Evolutionary conservation across 2,797 vertebrate species (phyloP).

Genomic region (Oryzias sinensis): DNA sequence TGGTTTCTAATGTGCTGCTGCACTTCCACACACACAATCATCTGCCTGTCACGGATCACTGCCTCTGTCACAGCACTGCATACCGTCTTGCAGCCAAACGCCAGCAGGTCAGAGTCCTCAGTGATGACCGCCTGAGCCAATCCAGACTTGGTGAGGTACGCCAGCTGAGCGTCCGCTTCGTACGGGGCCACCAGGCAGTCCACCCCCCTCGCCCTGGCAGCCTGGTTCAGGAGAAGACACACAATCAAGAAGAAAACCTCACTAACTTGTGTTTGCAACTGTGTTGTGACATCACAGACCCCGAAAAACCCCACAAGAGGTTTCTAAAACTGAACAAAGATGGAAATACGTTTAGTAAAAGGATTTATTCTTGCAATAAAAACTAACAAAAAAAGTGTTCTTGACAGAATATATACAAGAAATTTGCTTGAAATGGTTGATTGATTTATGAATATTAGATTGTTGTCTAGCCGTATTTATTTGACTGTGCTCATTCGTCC

Average conservation of each 20-base stretch:
- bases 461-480: no score
- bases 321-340: no score
- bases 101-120: slow-evolving; percentile 95
- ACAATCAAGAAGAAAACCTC: no score
- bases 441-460: no score
- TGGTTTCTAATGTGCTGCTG: not conserved
- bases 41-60: not conserved
- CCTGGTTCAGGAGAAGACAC: slow-evolving; percentile 63
- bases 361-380: no score
- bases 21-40: no score
- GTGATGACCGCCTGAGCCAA: slow-evolving; percentile 93
- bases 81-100: slow-evolving; percentile 98
- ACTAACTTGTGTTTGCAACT: not conserved
- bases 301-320: no score
- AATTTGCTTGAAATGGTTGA: no score
- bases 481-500: no score
- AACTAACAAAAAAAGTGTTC: no score
- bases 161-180: slow-evolving; percentile 95
- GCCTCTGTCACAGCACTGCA: not conserved
- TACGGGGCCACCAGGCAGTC: slow-evolving; percentile 96
- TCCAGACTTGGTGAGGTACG: slow-evolving; percentile 87
- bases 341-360: no score
- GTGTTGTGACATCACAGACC: not conserved
- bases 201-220: slow-evolving; percentile 84
- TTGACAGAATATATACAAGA: no score